Percentiles rank a stretch among this genome's conserved stretches.
phyloP scores from a whole-genome alignment of 2,797 vertebrate species.

The Parauchenoglanis ngamensis region DNA sequence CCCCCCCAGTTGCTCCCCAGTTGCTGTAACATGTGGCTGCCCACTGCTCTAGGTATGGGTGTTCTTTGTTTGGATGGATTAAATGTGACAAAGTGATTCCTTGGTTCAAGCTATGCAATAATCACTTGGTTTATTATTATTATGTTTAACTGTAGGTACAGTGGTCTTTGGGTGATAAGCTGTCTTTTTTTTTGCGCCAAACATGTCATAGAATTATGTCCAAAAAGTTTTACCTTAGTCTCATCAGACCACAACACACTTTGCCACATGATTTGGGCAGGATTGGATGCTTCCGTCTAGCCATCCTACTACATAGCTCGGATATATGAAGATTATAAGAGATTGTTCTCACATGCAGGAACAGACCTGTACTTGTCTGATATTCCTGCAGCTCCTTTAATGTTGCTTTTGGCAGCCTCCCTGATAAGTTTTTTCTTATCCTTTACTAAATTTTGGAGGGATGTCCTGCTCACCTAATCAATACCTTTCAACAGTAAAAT shows the following conservation, averaged over 20 bases:
- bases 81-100: no score
- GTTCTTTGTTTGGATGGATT: no score
- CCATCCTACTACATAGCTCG: not conserved
- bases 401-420: not conserved
- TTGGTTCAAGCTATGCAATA: no score
- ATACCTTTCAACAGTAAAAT: no score
- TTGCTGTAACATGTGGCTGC: no score
- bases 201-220: not conserved
- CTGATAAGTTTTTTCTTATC: not conserved
- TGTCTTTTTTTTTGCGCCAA: not conserved
- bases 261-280: not conserved
- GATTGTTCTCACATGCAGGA: not conserved
- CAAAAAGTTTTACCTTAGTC: not conserved
- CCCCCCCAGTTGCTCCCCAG: no score
- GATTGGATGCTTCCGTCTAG: not conserved
- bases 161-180: not conserved
- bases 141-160: not conserved
- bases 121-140: no score
- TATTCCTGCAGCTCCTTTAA: not conserved
- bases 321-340: not conserved
- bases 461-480: not conserved
- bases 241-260: not conserved
- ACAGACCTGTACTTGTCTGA: not conserved
- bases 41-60: no score
- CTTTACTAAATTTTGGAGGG: not conserved